These are phyloP conservation scores for Zoanthus sansibaricus DNA, from an alignment of 92 coral and sea anemone genomes.

Conservation along the genomic window DNA sequence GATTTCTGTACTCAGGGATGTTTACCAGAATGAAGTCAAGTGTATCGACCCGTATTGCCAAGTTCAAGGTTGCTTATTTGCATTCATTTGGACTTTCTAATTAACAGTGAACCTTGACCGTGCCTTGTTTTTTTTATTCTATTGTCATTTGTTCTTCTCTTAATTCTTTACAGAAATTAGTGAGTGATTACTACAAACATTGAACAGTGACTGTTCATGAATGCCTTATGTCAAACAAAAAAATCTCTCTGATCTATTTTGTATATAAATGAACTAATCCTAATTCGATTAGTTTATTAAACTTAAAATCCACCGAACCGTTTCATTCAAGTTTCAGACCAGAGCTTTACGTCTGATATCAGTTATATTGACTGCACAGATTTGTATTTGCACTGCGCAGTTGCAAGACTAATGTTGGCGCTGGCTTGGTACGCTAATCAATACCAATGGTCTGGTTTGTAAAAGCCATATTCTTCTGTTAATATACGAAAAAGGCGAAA, in stretches of 20 bases:
- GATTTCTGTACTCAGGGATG: slow-evolving; percentile 1
- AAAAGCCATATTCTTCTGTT: not conserved
- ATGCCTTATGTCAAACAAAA: not conserved
- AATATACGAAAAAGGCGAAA: not conserved
- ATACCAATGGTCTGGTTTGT: not conserved
- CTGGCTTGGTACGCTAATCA: not conserved
- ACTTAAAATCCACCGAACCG: not conserved
- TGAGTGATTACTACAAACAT: slow-evolving; percentile 18
- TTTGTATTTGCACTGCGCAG: not conserved
- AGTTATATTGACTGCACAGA: not conserved
- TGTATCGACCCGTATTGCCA: slow-evolving; percentile 23
- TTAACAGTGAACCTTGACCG: slow-evolving; percentile 42
- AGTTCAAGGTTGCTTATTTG: slow-evolving; percentile 48
- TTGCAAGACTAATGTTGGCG: not conserved
- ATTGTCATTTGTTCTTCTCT: slow-evolving; percentile 26
- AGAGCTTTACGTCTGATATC: not conserved
- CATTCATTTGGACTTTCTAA: slow-evolving; percentile 31
- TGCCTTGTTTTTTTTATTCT: not conserved
- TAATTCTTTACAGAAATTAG: slow-evolving; percentile 17
- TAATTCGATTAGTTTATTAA: not conserved
- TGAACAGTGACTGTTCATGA: not conserved
- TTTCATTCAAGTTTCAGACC: not conserved
- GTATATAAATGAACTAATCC: not conserved
- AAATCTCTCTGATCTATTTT: not conserved
- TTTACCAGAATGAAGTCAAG: slow-evolving; percentile 40